Percentiles rank a stretch among this genome's conserved stretches.
These are phyloP conservation scores for Drosophila pseudoananassae DNA, from an alignment of 1,140 invertebrate species.

Conservation along the genomic window DNA sequence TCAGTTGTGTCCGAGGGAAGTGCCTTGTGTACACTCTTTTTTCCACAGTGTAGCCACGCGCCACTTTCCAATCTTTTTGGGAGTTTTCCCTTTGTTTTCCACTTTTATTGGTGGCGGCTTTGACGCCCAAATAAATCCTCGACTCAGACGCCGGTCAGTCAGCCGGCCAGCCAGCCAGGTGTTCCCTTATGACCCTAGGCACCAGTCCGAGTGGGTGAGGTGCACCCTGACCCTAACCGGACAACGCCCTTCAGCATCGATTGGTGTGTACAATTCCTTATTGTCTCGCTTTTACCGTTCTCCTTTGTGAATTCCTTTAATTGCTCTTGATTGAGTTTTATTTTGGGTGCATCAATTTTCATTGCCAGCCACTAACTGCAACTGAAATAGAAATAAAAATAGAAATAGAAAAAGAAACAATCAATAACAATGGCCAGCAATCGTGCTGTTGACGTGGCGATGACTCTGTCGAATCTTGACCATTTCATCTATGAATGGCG, in stretches of 20 bases:
- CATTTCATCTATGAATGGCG: slow-evolving; percentile 8
- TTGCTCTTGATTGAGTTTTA: slow-evolving; percentile 72
- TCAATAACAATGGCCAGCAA: slow-evolving; percentile 26
- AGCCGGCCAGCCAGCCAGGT: slow-evolving; percentile 44
- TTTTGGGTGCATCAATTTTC: slow-evolving; percentile 39
- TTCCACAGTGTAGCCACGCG: slow-evolving; percentile 37
- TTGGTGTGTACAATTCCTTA: slow-evolving; percentile 50
- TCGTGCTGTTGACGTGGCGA: slow-evolving; percentile 24
- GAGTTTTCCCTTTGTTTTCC: slow-evolving; percentile 55
- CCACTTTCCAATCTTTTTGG: slow-evolving; percentile 56
- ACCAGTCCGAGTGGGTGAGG: not conserved
- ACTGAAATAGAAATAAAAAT: slow-evolving; percentile 17
- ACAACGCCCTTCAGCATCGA: slow-evolving; percentile 43
- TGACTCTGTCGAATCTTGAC: slow-evolving; percentile 31
- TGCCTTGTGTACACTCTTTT: not conserved
- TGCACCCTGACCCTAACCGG: slow-evolving; percentile 25
- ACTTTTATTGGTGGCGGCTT: slow-evolving; percentile 67
- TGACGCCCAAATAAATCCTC: slow-evolving; percentile 58
- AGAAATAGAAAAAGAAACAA: slow-evolving; percentile 12
- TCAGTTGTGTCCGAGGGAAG: too few species aligned
- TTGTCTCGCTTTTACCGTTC: slow-evolving; percentile 56
- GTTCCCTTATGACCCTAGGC: slow-evolving; percentile 35
- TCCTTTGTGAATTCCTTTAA: slow-evolving; percentile 65
- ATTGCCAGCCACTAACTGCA: slow-evolving; percentile 41
- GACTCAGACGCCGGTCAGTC: slow-evolving; percentile 45